A percentile compares a stretch with the other conserved stretches of the same genome.
Conservation (phyloP, 2,113 vertebrate genomes). For the Nycticorax nycticorax region DNA sequence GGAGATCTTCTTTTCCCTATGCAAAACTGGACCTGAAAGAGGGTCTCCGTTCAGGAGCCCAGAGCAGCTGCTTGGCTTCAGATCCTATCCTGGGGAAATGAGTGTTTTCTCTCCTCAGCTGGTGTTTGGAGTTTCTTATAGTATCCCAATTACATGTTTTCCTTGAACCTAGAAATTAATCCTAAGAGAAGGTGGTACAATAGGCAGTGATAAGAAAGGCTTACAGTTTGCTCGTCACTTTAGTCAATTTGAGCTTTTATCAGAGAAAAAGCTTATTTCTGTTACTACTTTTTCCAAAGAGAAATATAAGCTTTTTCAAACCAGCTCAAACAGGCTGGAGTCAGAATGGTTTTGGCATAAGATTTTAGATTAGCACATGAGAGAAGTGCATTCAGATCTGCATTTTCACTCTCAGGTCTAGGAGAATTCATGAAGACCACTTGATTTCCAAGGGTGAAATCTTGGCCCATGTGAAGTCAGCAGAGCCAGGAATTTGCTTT, state of each 20-base stretch:
- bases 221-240: not conserved
- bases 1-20: not conserved
- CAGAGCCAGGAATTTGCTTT: not conserved
- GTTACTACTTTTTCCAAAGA: not conserved
- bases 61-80: not conserved
- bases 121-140: not conserved
- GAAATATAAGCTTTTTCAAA: not conserved
- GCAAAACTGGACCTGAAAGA: not conserved
- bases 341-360: not conserved
- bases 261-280: not conserved
- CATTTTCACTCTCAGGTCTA: not conserved
- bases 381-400: not conserved
- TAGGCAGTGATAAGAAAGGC: not conserved
- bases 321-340: not conserved
- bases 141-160: not conserved
- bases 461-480: not conserved
- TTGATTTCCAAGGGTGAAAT: not conserved
- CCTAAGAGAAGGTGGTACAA: not conserved
- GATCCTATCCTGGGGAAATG: not conserved
- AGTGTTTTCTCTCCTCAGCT: not conserved
- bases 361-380: not conserved
- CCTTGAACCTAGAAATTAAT: not conserved
- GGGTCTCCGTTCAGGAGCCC: not conserved
- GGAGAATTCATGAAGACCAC: not conserved
- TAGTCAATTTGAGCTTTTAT: not conserved